phyloP scores from a whole-genome alignment of 1,140 invertebrate species.

The Vollenhovia emeryi region DNA sequence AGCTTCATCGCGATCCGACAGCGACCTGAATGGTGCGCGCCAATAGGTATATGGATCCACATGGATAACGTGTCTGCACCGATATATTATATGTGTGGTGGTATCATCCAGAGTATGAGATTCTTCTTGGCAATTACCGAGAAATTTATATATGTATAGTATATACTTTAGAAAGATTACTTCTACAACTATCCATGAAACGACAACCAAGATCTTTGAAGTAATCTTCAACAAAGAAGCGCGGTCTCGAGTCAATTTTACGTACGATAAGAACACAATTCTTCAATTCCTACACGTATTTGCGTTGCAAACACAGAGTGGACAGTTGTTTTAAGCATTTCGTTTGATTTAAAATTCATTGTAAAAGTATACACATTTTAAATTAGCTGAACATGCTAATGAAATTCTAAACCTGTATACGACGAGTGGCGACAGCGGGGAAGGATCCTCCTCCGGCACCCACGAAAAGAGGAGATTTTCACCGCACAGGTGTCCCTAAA shows the following conservation, averaged over 20 bases:
- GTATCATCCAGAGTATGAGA: background rate
- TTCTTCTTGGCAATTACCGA: background rate
- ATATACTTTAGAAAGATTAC: background rate
- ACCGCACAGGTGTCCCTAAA: no score
- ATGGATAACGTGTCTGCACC: slow-evolving; percentile 21
- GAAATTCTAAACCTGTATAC: no score
- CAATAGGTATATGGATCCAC: slow-evolving; percentile 11
- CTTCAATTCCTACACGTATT: background rate
- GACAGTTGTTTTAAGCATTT: background rate
- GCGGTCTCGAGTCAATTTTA: background rate
- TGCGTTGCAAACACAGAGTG: background rate
- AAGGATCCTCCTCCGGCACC: no score
- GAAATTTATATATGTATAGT: no score
- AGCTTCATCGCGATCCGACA: slow-evolving; percentile 54
- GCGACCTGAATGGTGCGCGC: slow-evolving; percentile 58
- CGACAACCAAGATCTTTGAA: background rate
- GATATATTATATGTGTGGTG: background rate
- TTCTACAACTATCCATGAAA: no score
- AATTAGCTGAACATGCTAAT: no score
- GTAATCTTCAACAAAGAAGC: background rate
- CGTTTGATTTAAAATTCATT: background rate
- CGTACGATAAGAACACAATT: background rate
- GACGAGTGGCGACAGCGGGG: no score
- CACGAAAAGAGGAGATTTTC: no score
- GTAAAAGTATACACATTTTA: background rate